Base-by-base conservation (phyloP, 2,113 vertebrate genomes). In the Turnix velox region DNA sequence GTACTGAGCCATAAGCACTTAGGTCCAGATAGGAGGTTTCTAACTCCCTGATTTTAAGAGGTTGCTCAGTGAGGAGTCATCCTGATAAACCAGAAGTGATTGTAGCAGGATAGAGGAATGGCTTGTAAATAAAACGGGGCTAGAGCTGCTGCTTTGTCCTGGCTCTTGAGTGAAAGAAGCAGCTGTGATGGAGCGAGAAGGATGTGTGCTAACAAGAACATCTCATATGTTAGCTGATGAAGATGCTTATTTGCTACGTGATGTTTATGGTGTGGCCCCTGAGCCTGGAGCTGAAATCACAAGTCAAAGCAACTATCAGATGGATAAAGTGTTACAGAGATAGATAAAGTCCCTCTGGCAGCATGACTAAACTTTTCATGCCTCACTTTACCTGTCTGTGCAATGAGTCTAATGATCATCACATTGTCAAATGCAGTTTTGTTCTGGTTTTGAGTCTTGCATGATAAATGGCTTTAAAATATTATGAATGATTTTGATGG, bases 361-460 rank as follows among this genome's bases (percentile, higher is more conserved):
- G 25, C 23, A 7, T 1, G 18, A 49, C 71, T 96, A 74, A 93
- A 81, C 78, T 96, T 93, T 96, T 94, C 89, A 92, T 95, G 89
- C 89, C 74, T 96, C 55, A 5, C 94, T 89, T 94, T 96, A 92
- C 89, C 89, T 87, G 92, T 87, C 94, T 85, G 67, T 77, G 18
- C 91, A 85, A 67, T 96, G 62, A 93, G 55, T 76, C 54, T 95
- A 92, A 95, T 89, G 67, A 91, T 91, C 75, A 43, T 94, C 92
- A 93, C 28, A 3, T 79, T 87, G 87, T 95, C 90, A 62, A n/a
- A 79, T 62, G 54, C 42, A 62, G 33, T 94, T 94, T 59, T 49
- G 27, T 69, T 81, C 45, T 19, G 14, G 27, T 91, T 71, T 11
- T 80, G 87, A 72, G 55, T n/a, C 52, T 88, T 0, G 1, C 37